Evolutionary conservation across 2,797 vertebrate species (phyloP).

Genomic region (Peromyscus eremicus): DNA sequence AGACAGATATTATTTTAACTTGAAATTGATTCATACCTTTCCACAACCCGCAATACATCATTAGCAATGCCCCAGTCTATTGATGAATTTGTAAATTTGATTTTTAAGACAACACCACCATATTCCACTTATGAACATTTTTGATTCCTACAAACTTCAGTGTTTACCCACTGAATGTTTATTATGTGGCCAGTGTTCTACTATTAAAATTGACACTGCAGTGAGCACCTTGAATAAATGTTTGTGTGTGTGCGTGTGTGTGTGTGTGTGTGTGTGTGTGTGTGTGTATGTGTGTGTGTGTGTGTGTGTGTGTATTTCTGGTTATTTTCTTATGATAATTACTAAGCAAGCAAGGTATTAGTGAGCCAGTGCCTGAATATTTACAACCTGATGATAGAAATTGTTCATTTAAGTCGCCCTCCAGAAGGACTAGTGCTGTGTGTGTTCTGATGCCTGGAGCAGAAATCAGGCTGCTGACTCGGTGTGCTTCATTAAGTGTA

Average conservation of each 20-base stretch:
- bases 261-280: too few relatives aligned
- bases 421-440: not conserved
- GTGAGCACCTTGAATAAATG: not conserved
- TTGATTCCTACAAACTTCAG: not conserved
- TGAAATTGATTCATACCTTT: conserved; percentile 37
- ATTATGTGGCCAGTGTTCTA: not conserved
- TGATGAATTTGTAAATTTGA: conserved; percentile 46
- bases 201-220: not conserved
- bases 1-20: not conserved
- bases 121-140: not conserved
- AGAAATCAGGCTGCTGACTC: not conserved
- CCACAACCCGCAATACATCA: not conserved
- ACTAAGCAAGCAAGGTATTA: not conserved
- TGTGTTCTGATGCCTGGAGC: not conserved
- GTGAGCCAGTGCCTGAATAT: not conserved
- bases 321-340: conserved; percentile 56
- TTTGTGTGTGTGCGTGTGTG: not conserved
- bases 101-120: not conserved
- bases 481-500: not conserved
- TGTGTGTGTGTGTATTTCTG: not conserved
- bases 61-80: not conserved
- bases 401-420: not conserved
- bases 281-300: too few relatives aligned
- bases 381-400: not conserved
- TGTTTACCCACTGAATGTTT: not conserved